A percentile compares a stretch with the other conserved stretches of the same genome.
These are phyloP conservation scores for Perizoma flavofasciatum DNA, from an alignment of 2,888 invertebrate species.

Conservation along the genomic window DNA sequence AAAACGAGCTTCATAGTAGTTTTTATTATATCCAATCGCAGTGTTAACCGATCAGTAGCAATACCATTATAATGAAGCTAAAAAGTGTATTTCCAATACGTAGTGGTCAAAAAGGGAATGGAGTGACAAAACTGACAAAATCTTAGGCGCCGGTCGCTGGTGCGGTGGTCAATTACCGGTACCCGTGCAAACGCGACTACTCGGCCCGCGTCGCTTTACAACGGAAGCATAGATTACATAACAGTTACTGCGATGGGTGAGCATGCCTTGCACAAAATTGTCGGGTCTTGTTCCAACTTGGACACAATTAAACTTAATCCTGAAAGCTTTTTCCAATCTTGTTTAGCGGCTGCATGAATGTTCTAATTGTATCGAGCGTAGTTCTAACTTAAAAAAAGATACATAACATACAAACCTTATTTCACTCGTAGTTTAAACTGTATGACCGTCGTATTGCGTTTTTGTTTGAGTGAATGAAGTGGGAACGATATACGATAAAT, in stretches of 20 bases:
- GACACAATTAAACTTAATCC: conserved; percentile 1
- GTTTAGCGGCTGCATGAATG: not conserved
- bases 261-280: not conserved
- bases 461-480: no score
- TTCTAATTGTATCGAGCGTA: not conserved
- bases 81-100: not conserved
- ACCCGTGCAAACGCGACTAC: conserved; percentile 69
- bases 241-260: not conserved
- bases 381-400: no score
- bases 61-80: no score
- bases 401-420: no score
- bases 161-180: conserved; percentile 66
- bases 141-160: conserved; percentile 35
- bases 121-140: conserved; percentile 22
- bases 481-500: no score
- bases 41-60: not conserved
- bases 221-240: conserved; percentile 13
- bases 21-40: not conserved
- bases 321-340: conserved; percentile 1
- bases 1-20: conserved; percentile 11
- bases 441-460: no score
- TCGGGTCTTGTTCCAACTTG: conserved; percentile 6
- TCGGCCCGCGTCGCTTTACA: conserved; percentile 24
- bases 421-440: no score
- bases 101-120: conserved; percentile 9